Evolutionary conservation across 64 coral and sea anemone species (phyloP).

Genomic region (Hydrozoanthus tunicans): DNA sequence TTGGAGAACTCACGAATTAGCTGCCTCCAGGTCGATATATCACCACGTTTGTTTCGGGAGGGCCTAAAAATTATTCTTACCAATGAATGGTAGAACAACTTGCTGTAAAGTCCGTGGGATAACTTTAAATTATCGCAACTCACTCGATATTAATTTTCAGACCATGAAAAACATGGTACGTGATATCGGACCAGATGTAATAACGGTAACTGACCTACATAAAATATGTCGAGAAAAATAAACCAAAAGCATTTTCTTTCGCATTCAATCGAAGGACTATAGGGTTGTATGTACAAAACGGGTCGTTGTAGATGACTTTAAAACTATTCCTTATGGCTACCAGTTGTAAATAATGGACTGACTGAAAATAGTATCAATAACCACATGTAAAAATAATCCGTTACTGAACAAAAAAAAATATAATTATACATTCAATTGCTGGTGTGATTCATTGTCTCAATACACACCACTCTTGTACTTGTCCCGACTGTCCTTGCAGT

Average conservation of each 20-base stretch:
- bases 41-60: conserved; percentile 18
- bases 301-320: neutral
- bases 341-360: neutral
- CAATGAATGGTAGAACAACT: neutral
- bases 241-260: neutral
- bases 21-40: conserved; percentile 9
- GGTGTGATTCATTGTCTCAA: neutral
- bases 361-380: neutral
- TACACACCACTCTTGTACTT: too few species aligned
- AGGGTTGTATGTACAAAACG: neutral
- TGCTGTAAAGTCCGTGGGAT: conserved; percentile 36
- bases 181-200: neutral
- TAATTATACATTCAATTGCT: neutral
- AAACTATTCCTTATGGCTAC: neutral
- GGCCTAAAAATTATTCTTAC: conserved; percentile 65
- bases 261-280: neutral
- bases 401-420: neutral
- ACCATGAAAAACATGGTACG: conserved; percentile 21
- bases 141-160: conserved; percentile 32
- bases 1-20: conserved; percentile 38
- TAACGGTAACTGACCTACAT: conserved; percentile 32
- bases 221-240: conserved; percentile 29
- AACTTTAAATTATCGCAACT: conserved; percentile 12
- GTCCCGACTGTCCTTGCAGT: too few species aligned
- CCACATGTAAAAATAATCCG: neutral